Base-by-base conservation (phyloP, 2,888 invertebrate genomes). In the Drosophila robusta region DNA sequence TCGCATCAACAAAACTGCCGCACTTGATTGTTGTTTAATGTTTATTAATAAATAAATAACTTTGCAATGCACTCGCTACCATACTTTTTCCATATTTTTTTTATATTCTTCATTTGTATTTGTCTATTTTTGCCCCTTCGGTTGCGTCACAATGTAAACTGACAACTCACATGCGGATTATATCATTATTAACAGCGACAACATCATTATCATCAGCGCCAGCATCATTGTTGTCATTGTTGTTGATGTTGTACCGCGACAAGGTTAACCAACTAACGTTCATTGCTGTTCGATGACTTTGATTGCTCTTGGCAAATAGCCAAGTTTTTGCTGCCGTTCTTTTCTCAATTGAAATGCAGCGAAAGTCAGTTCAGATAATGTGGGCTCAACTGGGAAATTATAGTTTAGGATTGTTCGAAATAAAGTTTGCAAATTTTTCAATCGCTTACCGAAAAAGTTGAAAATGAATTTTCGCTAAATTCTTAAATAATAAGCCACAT, bases 11-110 rank as follows among this genome's bases (percentile, higher is more conserved):
- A 24, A 29, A 39, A 12, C 55, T 63, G 36, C 44, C 18, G 24
- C 36, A 51, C 26, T 49, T 47, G 56, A 47, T 65, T 58, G 42
- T 71, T 60, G 60, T 56, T 60, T 60, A 60, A 60, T 32, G 16
- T 24, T 38, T 50, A 38, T 38, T 58, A 56, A 49, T 61, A 61
- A 61, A 52, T 61, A 61, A 67, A 56, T 36, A 39, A n/a, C 16
- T 57, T 36, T 45, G 51, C 8, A 56, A 39, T 46, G 55, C 42
- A 55, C 3, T 55, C 32, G 65, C 42, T 34, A 29, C 38, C 45
- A 12, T 38, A 34, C 39, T 42, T 58, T 64, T 42, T 5, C 18
- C 16, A 2, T 36, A 5, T n/a, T 34, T 46, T 5, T n/a, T 8
- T 16, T 29, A 3, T 29, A 3, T 29, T 4, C 12, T 46, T 46